phyloP scores from a whole-genome alignment of 2,797 vertebrate genomes.

The Pteronotus mesoamericanus region DNA sequence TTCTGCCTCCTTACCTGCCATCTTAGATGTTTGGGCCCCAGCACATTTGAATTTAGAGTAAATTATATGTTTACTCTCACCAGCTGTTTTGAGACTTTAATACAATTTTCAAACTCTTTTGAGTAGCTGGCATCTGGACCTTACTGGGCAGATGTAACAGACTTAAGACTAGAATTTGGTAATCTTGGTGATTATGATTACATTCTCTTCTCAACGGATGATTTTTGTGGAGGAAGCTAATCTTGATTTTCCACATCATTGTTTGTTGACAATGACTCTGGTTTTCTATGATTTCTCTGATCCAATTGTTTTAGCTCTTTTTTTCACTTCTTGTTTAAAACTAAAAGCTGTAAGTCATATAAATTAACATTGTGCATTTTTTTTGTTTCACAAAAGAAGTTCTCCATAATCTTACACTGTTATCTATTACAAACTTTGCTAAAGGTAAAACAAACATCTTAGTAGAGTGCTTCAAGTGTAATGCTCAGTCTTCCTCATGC shows the following conservation, averaged over 20 bases:
- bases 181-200: background rate
- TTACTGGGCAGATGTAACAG: background rate
- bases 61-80: background rate
- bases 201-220: background rate
- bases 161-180: background rate
- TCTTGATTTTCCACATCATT: background rate
- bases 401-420: background rate
- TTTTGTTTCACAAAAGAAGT: conserved; percentile 48
- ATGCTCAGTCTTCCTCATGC: background rate
- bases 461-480: background rate
- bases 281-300: background rate
- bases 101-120: background rate
- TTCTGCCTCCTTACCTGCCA: background rate
- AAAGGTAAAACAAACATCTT: conserved; percentile 52
- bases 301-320: background rate
- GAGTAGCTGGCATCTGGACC: background rate
- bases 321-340: background rate
- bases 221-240: background rate
- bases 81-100: background rate
- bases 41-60: background rate
- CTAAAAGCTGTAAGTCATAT: background rate
- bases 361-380: conserved; percentile 37
- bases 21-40: background rate
- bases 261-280: background rate
- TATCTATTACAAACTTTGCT: conserved; percentile 45